Evolutionary conservation across 2,113 vertebrate genomes (phyloP).

Genomic region (Tiliqua scincoides): DNA sequence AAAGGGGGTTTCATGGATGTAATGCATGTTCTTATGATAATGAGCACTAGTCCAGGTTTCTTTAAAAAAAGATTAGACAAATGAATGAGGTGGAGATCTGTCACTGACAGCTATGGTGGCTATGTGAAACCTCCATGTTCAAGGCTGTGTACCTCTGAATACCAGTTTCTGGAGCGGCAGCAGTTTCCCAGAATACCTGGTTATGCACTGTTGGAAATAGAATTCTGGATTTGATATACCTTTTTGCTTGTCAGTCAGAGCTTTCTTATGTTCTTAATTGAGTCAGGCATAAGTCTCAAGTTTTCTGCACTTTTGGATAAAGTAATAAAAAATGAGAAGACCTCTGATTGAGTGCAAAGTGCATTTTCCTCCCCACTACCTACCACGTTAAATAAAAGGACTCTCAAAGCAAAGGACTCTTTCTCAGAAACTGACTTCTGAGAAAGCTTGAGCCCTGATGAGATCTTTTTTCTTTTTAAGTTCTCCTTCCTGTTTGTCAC

Average conservation of each 20-base stretch:
- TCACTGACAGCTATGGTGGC: too few species aligned
- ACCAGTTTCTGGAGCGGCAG: too few species aligned
- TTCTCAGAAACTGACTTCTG: not conserved
- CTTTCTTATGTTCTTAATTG: not conserved
- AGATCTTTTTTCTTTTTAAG: not conserved
- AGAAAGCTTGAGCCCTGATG: not conserved
- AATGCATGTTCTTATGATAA: too few species aligned
- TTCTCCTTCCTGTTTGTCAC: not conserved
- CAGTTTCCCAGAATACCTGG: too few species aligned
- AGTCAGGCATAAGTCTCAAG: not conserved
- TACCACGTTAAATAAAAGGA: not conserved
- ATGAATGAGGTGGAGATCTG: too few species aligned
- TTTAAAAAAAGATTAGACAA: too few species aligned
- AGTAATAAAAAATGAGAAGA: not conserved
- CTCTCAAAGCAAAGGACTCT: not conserved
- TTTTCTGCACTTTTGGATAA: not conserved
- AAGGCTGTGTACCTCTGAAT: too few species aligned
- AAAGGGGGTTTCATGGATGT: too few species aligned
- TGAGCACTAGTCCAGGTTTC: too few species aligned
- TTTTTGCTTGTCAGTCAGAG: not conserved
- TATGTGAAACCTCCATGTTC: too few species aligned
- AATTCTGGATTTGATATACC: too few species aligned
- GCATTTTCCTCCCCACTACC: not conserved
- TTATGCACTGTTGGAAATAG: too few species aligned
- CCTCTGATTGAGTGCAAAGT: not conserved